Evolutionary conservation across 2,113 vertebrate species (phyloP).

Genomic region (Emydura subglobosa): DNA sequence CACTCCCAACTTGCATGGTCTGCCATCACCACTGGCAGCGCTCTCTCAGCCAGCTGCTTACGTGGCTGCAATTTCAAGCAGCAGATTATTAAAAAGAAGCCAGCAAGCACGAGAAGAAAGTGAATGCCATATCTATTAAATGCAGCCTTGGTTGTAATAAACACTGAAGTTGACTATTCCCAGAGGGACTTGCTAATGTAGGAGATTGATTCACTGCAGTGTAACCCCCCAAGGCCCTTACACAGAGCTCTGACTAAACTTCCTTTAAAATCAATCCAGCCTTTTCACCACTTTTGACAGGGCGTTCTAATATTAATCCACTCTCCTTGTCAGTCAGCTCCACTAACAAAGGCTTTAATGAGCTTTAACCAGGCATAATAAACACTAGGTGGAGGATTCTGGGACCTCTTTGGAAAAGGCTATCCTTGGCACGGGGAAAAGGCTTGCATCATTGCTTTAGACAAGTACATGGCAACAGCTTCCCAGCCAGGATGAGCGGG

Average conservation of each 20-base stretch:
- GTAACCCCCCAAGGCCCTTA: constrained; percentile 75
- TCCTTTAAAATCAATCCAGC: constrained; percentile 79
- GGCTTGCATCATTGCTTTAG: not conserved
- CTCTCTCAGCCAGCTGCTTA: rapidly evolving
- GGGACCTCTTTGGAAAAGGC: not conserved
- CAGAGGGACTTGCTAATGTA: constrained; percentile 64
- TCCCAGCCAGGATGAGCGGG: not conserved
- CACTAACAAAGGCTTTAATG: constrained; percentile 76
- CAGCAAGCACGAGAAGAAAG: not conserved
- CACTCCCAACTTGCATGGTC: not conserved
- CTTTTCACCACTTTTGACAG: constrained; percentile 80
- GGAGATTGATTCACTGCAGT: constrained; percentile 74
- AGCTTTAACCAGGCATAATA: constrained; percentile 77
- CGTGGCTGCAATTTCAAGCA: rapidly evolving
- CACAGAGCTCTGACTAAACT: constrained; percentile 76
- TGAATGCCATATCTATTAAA: not conserved
- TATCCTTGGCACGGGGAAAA: rapidly evolving
- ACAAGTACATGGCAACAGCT: not conserved
- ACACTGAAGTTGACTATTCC: constrained; percentile 68
- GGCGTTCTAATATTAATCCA: constrained; percentile 82
- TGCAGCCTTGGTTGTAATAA: constrained; percentile 58
- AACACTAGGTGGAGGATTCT: constrained; percentile 45
- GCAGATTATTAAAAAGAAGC: not conserved
- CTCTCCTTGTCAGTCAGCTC: constrained; percentile 76
- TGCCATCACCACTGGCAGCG: not conserved